Conservation (phyloP, 2,113 vertebrate genomes). For the Gnathonemus echidnorhynchus region DNA sequence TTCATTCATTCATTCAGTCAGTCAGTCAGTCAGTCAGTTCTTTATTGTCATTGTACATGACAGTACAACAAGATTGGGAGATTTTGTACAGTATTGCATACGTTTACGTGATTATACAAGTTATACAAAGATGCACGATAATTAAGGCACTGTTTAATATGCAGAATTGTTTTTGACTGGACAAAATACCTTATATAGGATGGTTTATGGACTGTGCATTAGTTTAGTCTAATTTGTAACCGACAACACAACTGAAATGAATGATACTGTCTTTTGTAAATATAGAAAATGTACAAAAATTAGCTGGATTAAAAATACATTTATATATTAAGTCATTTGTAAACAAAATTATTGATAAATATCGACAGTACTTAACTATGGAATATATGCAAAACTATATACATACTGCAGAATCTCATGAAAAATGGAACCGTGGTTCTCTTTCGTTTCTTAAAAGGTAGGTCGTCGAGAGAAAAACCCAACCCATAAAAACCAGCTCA, state of each 20-base stretch:
- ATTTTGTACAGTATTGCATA: background rate
- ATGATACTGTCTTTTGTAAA: background rate
- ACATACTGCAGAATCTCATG: background rate
- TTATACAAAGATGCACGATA: background rate
- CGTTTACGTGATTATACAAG: background rate
- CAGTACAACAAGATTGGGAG: background rate
- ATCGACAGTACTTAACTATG: background rate
- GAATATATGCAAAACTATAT: background rate
- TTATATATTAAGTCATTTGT: background rate
- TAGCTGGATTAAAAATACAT: background rate
- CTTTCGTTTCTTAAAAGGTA: background rate
- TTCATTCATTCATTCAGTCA: background rate
- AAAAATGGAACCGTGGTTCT: background rate
- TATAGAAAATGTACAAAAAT: background rate
- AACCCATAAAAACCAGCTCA: background rate
- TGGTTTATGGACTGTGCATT: background rate
- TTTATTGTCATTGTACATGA: background rate
- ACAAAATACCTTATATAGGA: background rate
- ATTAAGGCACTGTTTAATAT: background rate
- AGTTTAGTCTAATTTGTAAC: background rate
- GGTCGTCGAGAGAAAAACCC: background rate
- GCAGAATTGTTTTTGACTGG: background rate
- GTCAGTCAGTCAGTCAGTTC: background rate
- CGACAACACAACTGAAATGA: background rate
- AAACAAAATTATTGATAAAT: background rate